phyloP scores from a whole-genome alignment of 2,888 invertebrate genomes.

The Arctia plantaginis region DNA sequence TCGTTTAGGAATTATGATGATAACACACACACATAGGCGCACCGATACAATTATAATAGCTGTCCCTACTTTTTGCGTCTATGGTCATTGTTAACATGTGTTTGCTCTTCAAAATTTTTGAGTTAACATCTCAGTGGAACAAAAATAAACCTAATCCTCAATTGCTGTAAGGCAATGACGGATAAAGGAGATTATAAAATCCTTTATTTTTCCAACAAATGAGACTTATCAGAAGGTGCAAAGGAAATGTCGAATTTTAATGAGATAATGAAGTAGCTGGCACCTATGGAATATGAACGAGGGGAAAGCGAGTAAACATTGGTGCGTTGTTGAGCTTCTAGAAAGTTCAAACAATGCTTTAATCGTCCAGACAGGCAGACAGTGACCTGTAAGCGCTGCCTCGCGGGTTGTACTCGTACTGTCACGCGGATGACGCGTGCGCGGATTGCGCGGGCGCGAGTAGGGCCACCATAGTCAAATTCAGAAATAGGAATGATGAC shows the following conservation, averaged over 20 bases:
- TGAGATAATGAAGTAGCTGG: constrained; percentile 37
- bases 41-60: not conserved
- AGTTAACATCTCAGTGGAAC: not conserved
- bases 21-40: not conserved
- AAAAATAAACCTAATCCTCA: not conserved
- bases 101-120: constrained; percentile 21
- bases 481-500: constrained; percentile 2
- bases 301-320: constrained; percentile 54
- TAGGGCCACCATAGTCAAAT: constrained; percentile 17
- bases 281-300: constrained; percentile 48
- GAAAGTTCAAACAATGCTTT: constrained; percentile 65
- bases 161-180: not conserved
- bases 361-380: constrained; percentile 58
- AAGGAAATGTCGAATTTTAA: constrained; percentile 40
- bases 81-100: constrained; percentile 14
- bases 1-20: not conserved
- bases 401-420: constrained; percentile 48
- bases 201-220: constrained; percentile 29
- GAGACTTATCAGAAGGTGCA: constrained; percentile 36
- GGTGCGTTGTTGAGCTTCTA: constrained; percentile 52
- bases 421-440: constrained; percentile 59
- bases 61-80: not conserved
- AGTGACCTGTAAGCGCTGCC: constrained; percentile 55
- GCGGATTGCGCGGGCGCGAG: constrained; percentile 42
- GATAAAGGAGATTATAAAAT: not conserved